A percentile compares a stretch with the other conserved stretches of the same genome.
phyloP scores from a whole-genome alignment of 2,113 vertebrate genomes.

The Elaphurus davidianus region DNA sequence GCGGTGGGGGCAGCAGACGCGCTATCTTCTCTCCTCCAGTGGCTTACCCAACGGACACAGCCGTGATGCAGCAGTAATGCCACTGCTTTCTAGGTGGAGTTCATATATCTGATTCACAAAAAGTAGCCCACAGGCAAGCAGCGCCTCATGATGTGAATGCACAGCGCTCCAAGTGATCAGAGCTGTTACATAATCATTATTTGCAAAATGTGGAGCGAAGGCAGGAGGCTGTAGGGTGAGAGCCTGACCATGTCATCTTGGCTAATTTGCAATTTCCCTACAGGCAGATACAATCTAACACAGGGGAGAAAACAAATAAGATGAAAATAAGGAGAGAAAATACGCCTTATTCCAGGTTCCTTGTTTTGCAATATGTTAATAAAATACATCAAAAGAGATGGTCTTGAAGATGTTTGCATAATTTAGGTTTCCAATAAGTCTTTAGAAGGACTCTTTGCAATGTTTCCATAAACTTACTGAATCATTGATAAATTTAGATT shows the following conservation, averaged over 20 bases:
- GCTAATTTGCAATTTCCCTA: not conserved
- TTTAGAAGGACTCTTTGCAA: not conserved
- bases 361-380: not conserved
- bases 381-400: not conserved
- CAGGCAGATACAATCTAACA: not conserved
- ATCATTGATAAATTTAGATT: not conserved
- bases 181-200: not conserved
- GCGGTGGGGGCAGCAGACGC: not conserved
- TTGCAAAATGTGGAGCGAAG: not conserved
- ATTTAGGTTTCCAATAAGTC: not conserved
- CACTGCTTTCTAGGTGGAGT: not conserved
- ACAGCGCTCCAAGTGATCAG: not conserved
- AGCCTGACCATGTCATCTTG: not conserved
- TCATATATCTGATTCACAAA: not conserved
- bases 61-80: not conserved
- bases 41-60: not conserved
- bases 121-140: not conserved
- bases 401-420: not conserved
- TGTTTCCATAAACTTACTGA: not conserved
- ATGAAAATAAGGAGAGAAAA: not conserved
- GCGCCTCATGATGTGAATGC: not conserved
- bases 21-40: not conserved
- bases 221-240: not conserved
- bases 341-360: not conserved
- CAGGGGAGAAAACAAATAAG: not conserved